Evolutionary conservation across 2,888 invertebrate species (phyloP).

Genomic region (Melanotus villosus): DNA sequence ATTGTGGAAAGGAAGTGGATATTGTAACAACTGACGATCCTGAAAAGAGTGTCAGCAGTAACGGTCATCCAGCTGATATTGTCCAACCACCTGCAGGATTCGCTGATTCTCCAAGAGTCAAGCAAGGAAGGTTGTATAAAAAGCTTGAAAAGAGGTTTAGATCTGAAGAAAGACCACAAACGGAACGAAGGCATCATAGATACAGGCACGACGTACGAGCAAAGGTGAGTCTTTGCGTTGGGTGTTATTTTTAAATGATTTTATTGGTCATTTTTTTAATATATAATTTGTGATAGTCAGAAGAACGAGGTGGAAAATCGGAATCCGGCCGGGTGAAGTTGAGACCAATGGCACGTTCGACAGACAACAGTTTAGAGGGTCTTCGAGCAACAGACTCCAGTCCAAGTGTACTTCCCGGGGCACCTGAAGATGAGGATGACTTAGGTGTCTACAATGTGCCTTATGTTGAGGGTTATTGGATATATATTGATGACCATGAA

Average conservation of each 20-base stretch:
- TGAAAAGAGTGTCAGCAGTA: slow-evolving; percentile 57
- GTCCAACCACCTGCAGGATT: slow-evolving; percentile 92
- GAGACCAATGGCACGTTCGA: slow-evolving; percentile 78
- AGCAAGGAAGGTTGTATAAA: slow-evolving; percentile 77
- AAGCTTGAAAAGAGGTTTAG: slow-evolving; percentile 84
- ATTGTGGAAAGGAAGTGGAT: slow-evolving; percentile 84
- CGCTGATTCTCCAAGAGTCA: slow-evolving; percentile 82
- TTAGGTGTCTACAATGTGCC: slow-evolving; percentile 83
- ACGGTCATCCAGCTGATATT: slow-evolving; percentile 72
- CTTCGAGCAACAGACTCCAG: slow-evolving; percentile 77
- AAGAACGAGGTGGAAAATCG: slow-evolving; percentile 81
- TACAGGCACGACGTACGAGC: slow-evolving; percentile 83
- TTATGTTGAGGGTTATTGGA: slow-evolving; percentile 81
- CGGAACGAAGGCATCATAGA: slow-evolving; percentile 75
- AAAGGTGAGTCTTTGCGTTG: slow-evolving; percentile 78
- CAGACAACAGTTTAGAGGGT: slow-evolving; percentile 80
- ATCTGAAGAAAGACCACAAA: slow-evolving; percentile 80
- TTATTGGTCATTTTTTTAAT: too few species aligned
- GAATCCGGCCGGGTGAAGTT: slow-evolving; percentile 69
- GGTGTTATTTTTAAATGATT: too few species aligned
- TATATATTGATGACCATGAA: slow-evolving; percentile 82
- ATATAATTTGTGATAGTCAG: slow-evolving; percentile 70
- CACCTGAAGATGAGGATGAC: slow-evolving; percentile 75
- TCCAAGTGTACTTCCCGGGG: slow-evolving; percentile 72
- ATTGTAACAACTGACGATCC: slow-evolving; percentile 66